Conservation (phyloP, 2,888 invertebrate genomes). For the Cryptus armator region DNA sequence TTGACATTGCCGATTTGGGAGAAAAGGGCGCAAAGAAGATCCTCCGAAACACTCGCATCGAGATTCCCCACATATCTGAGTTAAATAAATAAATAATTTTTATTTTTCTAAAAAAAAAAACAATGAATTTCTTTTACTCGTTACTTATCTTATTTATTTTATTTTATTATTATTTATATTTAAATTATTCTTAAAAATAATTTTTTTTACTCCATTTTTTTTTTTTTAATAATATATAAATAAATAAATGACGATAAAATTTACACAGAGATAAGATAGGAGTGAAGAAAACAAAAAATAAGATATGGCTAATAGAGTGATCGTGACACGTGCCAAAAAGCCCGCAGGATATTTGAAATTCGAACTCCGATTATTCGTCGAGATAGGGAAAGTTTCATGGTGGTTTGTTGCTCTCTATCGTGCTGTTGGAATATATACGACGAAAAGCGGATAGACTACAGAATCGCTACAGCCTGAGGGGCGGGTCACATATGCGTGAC, state of each 20-base stretch:
- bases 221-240: no score
- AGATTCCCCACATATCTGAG: constrained; percentile 87
- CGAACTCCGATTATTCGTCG: constrained; percentile 70
- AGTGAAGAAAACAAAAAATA: constrained; percentile 42
- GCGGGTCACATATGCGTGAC: constrained; percentile 1
- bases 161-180: neutral
- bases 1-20: constrained; percentile 88
- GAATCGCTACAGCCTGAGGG: constrained; percentile 24
- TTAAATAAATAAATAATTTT: constrained; percentile 26
- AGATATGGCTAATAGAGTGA: constrained; percentile 48
- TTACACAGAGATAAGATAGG: constrained; percentile 18
- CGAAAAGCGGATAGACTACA: neutral
- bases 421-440: constrained; percentile 45
- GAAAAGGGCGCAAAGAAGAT: constrained; percentile 87
- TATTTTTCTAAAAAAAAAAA: neutral
- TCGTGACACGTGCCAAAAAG: constrained; percentile 56
- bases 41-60: constrained; percentile 86
- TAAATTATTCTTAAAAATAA: no score
- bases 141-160: constrained; percentile 1
- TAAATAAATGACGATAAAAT: neutral
- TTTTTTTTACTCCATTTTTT: no score
- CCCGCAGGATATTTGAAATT: constrained; percentile 72
- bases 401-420: constrained; percentile 38
- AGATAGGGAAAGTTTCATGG: constrained; percentile 67
- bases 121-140: neutral